phyloP scores from a whole-genome alignment of 2,888 invertebrate genomes.

The Heliconius hortense region DNA sequence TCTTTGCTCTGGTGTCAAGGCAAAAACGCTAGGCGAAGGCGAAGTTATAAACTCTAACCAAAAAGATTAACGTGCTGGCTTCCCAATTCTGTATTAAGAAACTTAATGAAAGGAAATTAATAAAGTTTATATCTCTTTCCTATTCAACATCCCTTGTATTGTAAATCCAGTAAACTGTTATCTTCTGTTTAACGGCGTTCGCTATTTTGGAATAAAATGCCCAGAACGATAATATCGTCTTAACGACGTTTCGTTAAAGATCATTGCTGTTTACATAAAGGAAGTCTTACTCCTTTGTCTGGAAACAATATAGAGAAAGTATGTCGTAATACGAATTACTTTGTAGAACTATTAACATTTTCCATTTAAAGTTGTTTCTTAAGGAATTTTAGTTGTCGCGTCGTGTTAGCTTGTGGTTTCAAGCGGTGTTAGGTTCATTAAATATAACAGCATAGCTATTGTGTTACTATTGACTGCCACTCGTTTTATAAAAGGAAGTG shows the following conservation, averaged over 20 bases:
- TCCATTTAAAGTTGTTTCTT: slow-evolving; percentile 24
- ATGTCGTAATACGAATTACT: slow-evolving; percentile 40
- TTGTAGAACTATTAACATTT: slow-evolving; percentile 33
- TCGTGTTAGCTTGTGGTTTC: slow-evolving; percentile 13
- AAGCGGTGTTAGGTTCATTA: slow-evolving; percentile 13
- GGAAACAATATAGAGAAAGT: slow-evolving; percentile 39
- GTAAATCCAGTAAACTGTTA: slow-evolving; percentile 40
- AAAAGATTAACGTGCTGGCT: slow-evolving; percentile 1
- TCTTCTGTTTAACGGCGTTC: slow-evolving; percentile 39
- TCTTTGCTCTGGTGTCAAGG: too few relatives aligned
- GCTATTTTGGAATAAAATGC: slow-evolving; percentile 41
- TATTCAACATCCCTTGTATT: slow-evolving; percentile 33
- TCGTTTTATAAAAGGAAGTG: background rate
- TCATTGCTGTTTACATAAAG: slow-evolving; percentile 43
- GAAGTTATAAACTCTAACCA: slow-evolving; percentile 6
- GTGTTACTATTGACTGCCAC: background rate
- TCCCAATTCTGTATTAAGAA: slow-evolving; percentile 3
- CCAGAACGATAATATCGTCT: slow-evolving; percentile 44
- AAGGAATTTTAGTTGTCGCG: slow-evolving; percentile 18
- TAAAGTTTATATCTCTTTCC: slow-evolving; percentile 26
- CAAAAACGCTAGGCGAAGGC: too few relatives aligned
- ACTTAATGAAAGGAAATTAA: slow-evolving; percentile 24
- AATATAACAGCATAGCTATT: slow-evolving; percentile 5
- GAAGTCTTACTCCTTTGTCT: slow-evolving; percentile 41
- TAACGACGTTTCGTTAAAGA: slow-evolving; percentile 44